Evolutionary conservation across 2,797 vertebrate species (phyloP).

Genomic region (Artibeus jamaicensis): DNA sequence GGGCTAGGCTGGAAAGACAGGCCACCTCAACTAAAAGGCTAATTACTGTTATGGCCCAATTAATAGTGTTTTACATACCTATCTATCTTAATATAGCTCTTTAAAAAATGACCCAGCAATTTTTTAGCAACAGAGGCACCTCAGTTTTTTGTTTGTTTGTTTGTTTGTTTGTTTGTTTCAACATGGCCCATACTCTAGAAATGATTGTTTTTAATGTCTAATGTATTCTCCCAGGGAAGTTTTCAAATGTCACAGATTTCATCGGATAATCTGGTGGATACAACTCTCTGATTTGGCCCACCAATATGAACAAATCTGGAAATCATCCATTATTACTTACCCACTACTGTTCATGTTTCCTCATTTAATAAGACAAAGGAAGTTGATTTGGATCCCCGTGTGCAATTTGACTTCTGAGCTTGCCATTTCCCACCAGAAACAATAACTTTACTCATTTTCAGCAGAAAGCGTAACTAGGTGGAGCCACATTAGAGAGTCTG

Average conservation of each 20-base stretch:
- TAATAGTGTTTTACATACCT: constrained; percentile 35
- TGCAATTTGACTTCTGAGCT: not conserved
- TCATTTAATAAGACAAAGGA: not conserved
- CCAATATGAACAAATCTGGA: not conserved
- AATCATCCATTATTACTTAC: not conserved
- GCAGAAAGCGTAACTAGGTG: not conserved
- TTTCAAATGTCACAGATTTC: not conserved
- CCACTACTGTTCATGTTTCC: not conserved
- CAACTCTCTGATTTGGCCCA: not conserved
- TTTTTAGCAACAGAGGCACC: constrained; percentile 51
- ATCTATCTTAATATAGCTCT: not conserved
- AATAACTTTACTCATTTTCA: not conserved
- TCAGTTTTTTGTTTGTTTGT: not conserved
- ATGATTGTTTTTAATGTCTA: constrained; percentile 41
- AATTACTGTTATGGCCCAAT: constrained; percentile 49
- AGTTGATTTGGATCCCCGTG: not conserved
- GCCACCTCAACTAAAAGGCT: not conserved
- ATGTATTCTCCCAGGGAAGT: not conserved
- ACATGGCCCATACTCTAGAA: not conserved
- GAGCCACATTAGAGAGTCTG: not conserved
- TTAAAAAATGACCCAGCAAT: constrained; percentile 40
- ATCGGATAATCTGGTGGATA: not conserved
- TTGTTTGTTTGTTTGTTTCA: constrained; percentile 9
- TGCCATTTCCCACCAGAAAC: not conserved
- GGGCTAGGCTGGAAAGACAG: constrained; percentile 41